These are phyloP conservation scores for Triplophysa bombifrons DNA, from an alignment of 2,797 vertebrate genomes.

Conservation along the genomic window DNA sequence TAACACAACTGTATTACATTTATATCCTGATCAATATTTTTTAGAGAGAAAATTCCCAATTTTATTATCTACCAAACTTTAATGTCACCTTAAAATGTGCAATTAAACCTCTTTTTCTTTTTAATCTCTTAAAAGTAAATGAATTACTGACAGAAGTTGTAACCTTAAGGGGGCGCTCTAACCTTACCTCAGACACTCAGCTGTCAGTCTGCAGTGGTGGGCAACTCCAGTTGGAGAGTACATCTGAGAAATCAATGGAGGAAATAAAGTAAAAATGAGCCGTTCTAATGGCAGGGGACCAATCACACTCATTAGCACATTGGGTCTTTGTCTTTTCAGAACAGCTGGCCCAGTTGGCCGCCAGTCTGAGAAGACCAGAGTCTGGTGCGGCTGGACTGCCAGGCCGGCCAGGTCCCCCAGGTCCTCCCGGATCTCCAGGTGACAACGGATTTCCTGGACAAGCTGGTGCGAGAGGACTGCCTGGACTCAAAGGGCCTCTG, in stretches of 20 bases:
- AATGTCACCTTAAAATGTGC: too few species aligned
- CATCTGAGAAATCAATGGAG: constrained; percentile 29
- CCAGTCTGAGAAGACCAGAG: constrained; percentile 92
- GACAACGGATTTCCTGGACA: constrained; percentile 95
- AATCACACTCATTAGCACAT: constrained; percentile 20
- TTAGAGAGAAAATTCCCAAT: too few species aligned
- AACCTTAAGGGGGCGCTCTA: constrained; percentile 28
- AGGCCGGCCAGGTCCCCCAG: constrained; percentile 89
- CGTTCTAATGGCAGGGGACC: not conserved
- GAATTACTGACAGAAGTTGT: not conserved
- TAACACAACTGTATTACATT: too few species aligned
- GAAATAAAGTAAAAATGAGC: constrained; percentile 20
- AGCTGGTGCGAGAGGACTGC: constrained; percentile 88
- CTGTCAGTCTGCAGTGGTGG: not conserved
- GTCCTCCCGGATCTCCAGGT: constrained; percentile 84
- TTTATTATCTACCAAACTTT: too few species aligned
- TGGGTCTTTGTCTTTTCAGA: constrained; percentile 76
- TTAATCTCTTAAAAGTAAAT: too few species aligned
- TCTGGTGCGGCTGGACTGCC: constrained; percentile 89
- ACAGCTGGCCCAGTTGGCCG: constrained; percentile 92
- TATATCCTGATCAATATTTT: too few species aligned
- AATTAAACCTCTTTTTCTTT: too few species aligned
- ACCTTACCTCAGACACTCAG: constrained; percentile 10
- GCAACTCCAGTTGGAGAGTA: constrained; percentile 9
- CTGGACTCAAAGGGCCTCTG: constrained; percentile 93